Evolutionary conservation across 2,797 vertebrate species (phyloP).

Genomic region (Falco columbarius): DNA sequence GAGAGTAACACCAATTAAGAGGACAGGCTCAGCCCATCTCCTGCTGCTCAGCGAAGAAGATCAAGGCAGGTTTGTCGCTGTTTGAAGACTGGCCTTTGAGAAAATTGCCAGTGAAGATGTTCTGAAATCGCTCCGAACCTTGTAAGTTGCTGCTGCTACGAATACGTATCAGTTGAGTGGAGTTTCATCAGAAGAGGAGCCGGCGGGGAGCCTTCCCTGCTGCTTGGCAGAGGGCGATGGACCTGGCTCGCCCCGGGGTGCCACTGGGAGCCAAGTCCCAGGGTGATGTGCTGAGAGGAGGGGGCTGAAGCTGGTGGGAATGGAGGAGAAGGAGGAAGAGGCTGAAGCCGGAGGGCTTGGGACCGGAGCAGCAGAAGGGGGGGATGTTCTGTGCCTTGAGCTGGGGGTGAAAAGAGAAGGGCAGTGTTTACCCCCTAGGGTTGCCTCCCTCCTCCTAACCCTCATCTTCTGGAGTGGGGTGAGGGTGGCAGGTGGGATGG

Average conservation of each 20-base stretch:
- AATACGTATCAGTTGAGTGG: background rate
- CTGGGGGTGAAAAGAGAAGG: background rate
- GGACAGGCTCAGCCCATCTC: conserved; percentile 9
- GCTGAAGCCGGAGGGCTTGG: background rate
- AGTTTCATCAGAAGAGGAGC: conserved; percentile 22
- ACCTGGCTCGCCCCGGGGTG: background rate
- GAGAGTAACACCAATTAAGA: conserved; percentile 48
- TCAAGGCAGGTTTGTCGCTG: conserved; percentile 48
- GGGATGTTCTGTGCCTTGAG: background rate
- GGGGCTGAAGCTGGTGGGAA: background rate
- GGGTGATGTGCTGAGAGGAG: background rate
- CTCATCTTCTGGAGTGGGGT: accelerated
- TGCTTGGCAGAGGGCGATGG: background rate
- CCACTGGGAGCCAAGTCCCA: accelerated
- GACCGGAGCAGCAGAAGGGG: background rate
- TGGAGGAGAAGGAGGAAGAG: background rate
- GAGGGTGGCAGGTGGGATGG: background rate
- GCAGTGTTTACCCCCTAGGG: accelerated
- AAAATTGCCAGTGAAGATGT: conserved; percentile 54
- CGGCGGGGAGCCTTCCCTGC: background rate
- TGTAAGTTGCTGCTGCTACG: conserved; percentile 24
- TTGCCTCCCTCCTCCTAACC: background rate
- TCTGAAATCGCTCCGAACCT: conserved; percentile 49
- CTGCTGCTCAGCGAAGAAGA: background rate
- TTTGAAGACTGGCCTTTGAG: conserved; percentile 73